These are phyloP conservation scores for Epiperipatus broadwayi DNA, from an alignment of 2,888 invertebrate genomes.

Conservation along the genomic window DNA sequence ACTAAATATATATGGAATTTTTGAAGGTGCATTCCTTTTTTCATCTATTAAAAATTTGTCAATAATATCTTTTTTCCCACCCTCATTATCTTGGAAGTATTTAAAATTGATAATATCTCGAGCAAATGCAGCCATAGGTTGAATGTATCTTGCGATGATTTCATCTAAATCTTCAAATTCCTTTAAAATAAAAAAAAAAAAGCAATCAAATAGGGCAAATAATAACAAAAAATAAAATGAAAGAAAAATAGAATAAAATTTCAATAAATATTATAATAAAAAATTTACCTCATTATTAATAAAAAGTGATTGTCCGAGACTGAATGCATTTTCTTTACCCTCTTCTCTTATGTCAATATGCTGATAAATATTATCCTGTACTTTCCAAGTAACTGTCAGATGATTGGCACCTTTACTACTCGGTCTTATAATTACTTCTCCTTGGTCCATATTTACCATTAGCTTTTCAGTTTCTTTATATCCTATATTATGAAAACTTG, in stretches of 20 bases:
- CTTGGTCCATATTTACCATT: conserved; percentile 79
- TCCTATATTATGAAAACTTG: conserved; percentile 88
- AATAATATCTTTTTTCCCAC: conserved; percentile 62
- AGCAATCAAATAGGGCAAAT: too few species aligned
- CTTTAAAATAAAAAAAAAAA: conserved; percentile 27
- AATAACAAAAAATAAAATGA: too few species aligned
- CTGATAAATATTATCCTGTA: conserved; percentile 75
- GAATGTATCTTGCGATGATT: conserved; percentile 87
- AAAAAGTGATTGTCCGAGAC: conserved; percentile 65
- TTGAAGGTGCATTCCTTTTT: conserved; percentile 62
- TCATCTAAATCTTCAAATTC: conserved; percentile 98
- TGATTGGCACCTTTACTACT: conserved; percentile 92
- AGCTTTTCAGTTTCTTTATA: conserved; percentile 76
- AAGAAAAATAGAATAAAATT: background rate
- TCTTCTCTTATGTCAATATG: conserved; percentile 91
- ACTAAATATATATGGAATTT: conserved; percentile 70
- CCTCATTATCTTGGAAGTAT: conserved; percentile 58
- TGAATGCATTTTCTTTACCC: conserved; percentile 88
- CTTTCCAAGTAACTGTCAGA: conserved; percentile 96
- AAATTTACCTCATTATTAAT: conserved; percentile 40
- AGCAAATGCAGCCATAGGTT: conserved; percentile 85
- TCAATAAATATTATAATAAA: background rate
- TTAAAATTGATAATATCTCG: conserved; percentile 77
- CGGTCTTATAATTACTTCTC: conserved; percentile 86
- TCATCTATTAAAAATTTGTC: conserved; percentile 73